phyloP scores from a whole-genome alignment of 2,797 vertebrate species.

The Hippocampus kuda region DNA sequence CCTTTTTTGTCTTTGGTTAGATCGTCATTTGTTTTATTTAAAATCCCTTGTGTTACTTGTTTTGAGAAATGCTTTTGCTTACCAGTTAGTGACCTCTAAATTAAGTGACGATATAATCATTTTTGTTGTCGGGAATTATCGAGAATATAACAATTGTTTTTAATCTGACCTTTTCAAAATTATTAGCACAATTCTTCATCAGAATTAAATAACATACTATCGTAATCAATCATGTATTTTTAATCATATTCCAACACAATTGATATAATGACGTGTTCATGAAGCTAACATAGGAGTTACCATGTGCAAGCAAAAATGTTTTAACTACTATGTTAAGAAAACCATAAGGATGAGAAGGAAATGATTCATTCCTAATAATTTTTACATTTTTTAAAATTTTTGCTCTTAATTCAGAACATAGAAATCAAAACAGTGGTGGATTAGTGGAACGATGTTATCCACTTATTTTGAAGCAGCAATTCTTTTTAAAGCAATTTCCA shows the following conservation, averaged over 20 bases:
- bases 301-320: not conserved
- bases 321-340: too few species aligned
- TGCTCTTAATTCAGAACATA: not conserved
- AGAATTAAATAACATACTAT: not conserved
- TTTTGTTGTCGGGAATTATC: not conserved
- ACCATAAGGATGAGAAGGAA: too few species aligned
- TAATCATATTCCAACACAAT: not conserved
- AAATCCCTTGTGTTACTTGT: not conserved
- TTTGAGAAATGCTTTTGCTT: not conserved
- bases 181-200: not conserved
- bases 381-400: not conserved
- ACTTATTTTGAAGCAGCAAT: conserved; percentile 34
- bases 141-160: not conserved
- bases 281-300: not conserved
- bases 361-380: not conserved
- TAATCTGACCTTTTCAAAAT: not conserved
- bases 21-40: not conserved
- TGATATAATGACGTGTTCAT: too few species aligned
- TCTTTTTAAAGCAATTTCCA: conserved; percentile 38
- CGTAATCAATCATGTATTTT: not conserved
- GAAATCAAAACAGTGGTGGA: conserved; percentile 1
- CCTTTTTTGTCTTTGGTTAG: conserved; percentile 17
- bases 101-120: not conserved
- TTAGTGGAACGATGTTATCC: conserved; percentile 22
- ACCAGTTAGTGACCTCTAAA: not conserved